Percentiles rank a stretch among this genome's conserved stretches.
These are phyloP conservation scores for Andrena minutula DNA, from an alignment of 2,888 invertebrate species.

Conservation along the genomic window DNA sequence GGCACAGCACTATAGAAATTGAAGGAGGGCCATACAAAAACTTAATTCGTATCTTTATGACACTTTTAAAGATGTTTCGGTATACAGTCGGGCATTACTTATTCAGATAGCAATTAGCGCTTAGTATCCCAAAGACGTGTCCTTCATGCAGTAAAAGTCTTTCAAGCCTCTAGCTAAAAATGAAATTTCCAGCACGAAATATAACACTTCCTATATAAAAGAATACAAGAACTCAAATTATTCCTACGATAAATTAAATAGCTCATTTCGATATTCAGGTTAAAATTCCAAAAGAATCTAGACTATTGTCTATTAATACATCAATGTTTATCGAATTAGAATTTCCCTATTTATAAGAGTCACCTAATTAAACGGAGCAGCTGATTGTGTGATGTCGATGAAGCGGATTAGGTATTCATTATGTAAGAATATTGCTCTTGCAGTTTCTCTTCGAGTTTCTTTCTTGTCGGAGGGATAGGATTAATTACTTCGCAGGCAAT, in stretches of 20 bases:
- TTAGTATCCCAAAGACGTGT: constrained; percentile 1
- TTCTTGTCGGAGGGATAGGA: constrained; percentile 4
- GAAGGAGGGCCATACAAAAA: not conserved
- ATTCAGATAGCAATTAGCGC: constrained; percentile 11
- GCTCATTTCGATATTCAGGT: not conserved
- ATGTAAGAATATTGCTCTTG: not conserved
- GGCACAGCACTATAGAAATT: not conserved
- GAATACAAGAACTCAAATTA: not conserved
- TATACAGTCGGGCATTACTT: constrained; percentile 1
- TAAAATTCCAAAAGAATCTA: not conserved
- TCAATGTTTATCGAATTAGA: too few species aligned
- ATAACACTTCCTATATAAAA: not conserved
- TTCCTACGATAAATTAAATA: not conserved
- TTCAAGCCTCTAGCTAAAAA: not conserved
- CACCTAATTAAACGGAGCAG: not conserved
- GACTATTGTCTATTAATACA: too few species aligned
- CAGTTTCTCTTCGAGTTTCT: not conserved
- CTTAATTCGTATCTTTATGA: not conserved
- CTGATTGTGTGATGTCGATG: not conserved
- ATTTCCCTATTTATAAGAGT: too few species aligned
- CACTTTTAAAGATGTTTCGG: too few species aligned
- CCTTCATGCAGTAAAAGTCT: not conserved
- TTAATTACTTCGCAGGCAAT: constrained; percentile 43
- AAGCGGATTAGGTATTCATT: not conserved
- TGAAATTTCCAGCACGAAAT: not conserved